These are phyloP conservation scores for Helicorthomorpha holstii DNA, from an alignment of 1,140 invertebrate genomes.

Conservation along the genomic window DNA sequence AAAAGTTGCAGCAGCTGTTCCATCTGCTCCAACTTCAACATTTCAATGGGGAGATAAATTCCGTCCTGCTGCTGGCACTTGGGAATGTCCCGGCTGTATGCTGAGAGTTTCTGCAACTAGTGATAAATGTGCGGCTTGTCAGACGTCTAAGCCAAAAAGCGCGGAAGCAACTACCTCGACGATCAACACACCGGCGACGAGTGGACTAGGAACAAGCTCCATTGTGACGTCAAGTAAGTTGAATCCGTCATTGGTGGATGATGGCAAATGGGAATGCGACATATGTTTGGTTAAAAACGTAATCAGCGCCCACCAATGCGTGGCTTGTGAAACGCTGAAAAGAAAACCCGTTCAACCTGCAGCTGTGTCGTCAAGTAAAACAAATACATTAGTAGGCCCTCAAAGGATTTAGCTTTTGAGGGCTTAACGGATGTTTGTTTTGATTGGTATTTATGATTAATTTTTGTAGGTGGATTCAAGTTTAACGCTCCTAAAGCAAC, in stretches of 20 bases:
- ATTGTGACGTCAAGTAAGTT: not conserved
- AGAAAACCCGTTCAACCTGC: not conserved
- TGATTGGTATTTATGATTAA: too few relatives aligned
- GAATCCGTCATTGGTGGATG: not conserved
- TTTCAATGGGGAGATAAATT: not conserved
- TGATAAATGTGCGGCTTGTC: not conserved
- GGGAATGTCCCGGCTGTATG: constrained; percentile 1
- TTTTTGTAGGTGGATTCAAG: not conserved
- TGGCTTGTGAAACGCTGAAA: not conserved
- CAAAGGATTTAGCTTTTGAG: not conserved
- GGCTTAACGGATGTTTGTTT: not conserved
- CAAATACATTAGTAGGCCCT: not conserved
- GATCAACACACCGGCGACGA: not conserved
- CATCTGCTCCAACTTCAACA: not conserved
- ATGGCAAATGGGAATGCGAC: not conserved
- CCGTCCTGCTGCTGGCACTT: not conserved
- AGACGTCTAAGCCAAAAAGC: not conserved
- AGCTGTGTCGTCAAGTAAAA: not conserved
- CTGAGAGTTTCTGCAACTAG: not conserved
- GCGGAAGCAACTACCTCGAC: not conserved
- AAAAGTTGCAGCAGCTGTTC: not conserved
- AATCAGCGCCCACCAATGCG: not conserved
- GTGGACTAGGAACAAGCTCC: too few relatives aligned
- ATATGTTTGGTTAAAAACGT: not conserved
- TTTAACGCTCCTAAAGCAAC: not conserved